Conservation (phyloP, 2,113 vertebrate species). For the Polyodon spathula region DNA sequence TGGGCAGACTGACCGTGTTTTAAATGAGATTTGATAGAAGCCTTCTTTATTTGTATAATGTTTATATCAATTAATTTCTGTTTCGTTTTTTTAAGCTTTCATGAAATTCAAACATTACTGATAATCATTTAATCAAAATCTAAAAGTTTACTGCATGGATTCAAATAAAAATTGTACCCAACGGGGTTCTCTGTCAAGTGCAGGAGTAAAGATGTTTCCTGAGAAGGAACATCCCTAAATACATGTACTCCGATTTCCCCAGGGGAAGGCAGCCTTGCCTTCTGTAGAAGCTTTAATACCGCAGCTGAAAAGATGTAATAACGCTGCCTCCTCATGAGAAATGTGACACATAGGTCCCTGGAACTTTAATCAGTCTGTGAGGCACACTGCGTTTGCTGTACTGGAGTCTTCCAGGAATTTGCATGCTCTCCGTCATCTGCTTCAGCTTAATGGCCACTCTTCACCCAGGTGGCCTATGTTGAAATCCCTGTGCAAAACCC, state of each 20-base stretch:
- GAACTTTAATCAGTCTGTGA: neutral
- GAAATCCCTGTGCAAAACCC: too few relatives aligned
- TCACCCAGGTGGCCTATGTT: too few relatives aligned
- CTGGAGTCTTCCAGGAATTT: neutral
- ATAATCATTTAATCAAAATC: too few relatives aligned
- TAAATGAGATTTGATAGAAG: too few relatives aligned
- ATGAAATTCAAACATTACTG: too few relatives aligned
- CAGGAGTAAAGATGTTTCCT: neutral
- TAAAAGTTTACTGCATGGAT: too few relatives aligned
- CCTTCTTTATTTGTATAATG: too few relatives aligned
- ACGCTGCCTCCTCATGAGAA: constrained; percentile 7
- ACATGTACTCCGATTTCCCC: neutral
- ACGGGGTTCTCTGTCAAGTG: neutral
- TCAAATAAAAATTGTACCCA: too few relatives aligned
- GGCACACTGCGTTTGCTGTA: neutral
- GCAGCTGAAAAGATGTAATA: constrained; percentile 7
- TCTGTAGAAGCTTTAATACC: neutral
- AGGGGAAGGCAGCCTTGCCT: neutral
- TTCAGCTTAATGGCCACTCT: neutral
- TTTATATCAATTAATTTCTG: too few relatives aligned
- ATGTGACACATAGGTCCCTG: constrained; percentile 1
- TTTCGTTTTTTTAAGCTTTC: too few relatives aligned
- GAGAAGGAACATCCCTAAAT: constrained; percentile 8
- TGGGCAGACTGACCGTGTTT: too few relatives aligned
- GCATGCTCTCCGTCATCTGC: neutral